Base-by-base conservation (phyloP, 2,113 vertebrate genomes). In the Catharus minimus region DNA sequence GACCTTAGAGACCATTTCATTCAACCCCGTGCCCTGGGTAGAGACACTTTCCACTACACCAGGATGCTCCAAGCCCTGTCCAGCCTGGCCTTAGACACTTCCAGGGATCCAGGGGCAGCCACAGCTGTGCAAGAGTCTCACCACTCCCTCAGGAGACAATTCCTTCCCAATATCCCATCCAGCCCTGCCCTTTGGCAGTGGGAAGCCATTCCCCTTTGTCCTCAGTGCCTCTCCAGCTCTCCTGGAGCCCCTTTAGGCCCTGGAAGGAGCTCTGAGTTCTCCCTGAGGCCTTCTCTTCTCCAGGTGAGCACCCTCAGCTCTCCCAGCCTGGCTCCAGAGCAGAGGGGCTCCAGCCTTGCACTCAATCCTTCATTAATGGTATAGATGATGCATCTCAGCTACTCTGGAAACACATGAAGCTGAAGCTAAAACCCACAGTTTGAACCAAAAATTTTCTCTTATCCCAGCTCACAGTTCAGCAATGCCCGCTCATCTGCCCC, bases 91-190 rank as follows among this genome's bases (percentile, higher is more conserved):
- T 72, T 5, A 9, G 12, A 1, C 57, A 57, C 11, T 71, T 0
- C 32, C 74, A 72, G 43, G 43, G 21, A 64, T 56, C 15, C 60
- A 82, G 74, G 30, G 16, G 15, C 74, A 86, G 56, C 16, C 74
- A 5, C 83, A 71, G 56, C 30, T 41, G 20, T 2, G 39, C 23
- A 73, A 77, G n/a, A 39, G 23, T 20, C 83, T 61, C 0, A 0
- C 13, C n/a, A 69, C 24, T 64, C 55, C 33, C 16, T 0, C 64
- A 55, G n/a, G 0, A 0, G 77, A 26, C 2, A 56, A 56, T 78
- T 71, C 13, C 30, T 56, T 1, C 39, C 65, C 64, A 77, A 26
- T 3, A 3, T 62, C 47, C 47, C 65, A 71, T 8, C 56, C 1
- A 24, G 0, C 74, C 24, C 65, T 62, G 49, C 57, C 21, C 17